Evolutionary conservation across 2,113 vertebrate species (phyloP), one percentile per base, ranked within the genome.

Genomic region (Aviceda subcristata): DNA sequence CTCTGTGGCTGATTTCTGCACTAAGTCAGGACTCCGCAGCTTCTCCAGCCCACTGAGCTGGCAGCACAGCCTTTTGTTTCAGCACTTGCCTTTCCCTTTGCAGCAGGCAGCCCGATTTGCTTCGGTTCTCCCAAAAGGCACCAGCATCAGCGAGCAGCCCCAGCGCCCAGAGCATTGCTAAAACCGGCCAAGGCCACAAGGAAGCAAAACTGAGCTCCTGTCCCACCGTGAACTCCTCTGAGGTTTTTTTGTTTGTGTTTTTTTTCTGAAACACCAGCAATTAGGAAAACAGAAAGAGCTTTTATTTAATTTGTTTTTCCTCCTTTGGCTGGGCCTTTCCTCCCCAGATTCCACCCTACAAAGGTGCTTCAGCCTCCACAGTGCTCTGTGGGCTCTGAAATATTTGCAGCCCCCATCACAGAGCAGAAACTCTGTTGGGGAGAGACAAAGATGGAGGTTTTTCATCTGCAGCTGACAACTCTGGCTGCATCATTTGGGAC

Each of bases 391-490:
- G 46, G 21, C 5, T 43, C 84, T 8, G 2, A 51, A 84, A 46
- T 6, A 14, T 10, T 59, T 53, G 11, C 50, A 66, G 63, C 32
- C 53, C 13, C 51, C 43, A 12, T 4, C 6, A 1, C 30, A 17
- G 63, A 84, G 72, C 50, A 80, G 64, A 55, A 92, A 50, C 14
- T 8, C 50, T 59, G 3, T 0, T 17, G 38, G n/a, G 60, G 29
- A 62, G 30, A 48, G 15, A 38, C 10, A 11, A 80, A 50, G n/a
- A 38, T 0, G 0, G 15, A 2, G 1, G 1, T 2, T 29, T 24
- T n/a, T 43, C 34, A 45, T 26, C 46, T 68, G 56, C 48, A 77
- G 64, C 72, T 74, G 36, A 43, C 2, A 5, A 15, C 34, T 18
- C 50, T 68, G 71, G 11, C 38, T 88, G 67, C 48, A 38, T 26